Conservation (phyloP, 1,140 invertebrate genomes). For the Branchinecta lindahli region DNA sequence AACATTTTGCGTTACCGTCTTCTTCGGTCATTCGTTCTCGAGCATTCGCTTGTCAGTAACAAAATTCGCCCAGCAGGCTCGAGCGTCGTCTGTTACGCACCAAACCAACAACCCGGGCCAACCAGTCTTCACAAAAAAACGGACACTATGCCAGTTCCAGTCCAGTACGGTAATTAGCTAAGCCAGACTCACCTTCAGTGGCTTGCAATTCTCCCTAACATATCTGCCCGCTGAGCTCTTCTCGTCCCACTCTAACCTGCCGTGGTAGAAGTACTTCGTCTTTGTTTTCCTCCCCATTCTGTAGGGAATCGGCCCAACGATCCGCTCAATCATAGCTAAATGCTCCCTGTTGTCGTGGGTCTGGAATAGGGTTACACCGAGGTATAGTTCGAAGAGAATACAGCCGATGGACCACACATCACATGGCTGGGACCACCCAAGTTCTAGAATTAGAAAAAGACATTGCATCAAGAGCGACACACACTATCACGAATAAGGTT, state of each 20-base stretch:
- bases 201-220: constrained; percentile 95
- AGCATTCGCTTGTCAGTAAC: too few species aligned
- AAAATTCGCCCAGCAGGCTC: too few species aligned
- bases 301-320: constrained; percentile 85
- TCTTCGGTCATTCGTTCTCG: too few species aligned
- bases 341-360: constrained; percentile 99
- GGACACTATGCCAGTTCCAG: background rate
- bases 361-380: constrained; percentile 97
- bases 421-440: constrained; percentile 98
- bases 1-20: too few species aligned
- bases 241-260: constrained; percentile 86
- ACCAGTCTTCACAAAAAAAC: background rate
- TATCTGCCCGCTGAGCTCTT: constrained; percentile 87
- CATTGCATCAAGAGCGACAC: constrained; percentile 13
- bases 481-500: background rate
- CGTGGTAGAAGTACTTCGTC: constrained; percentile 91
- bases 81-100: too few species aligned
- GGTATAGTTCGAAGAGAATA: constrained; percentile 96
- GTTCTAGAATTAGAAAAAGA: constrained; percentile 47
- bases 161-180: background rate
- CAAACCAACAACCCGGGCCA: too few species aligned
- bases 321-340: constrained; percentile 99
- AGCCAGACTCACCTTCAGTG: constrained; percentile 71
- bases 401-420: constrained; percentile 99
- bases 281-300: constrained; percentile 91